phyloP scores from a whole-genome alignment of 2,888 invertebrate genomes.

The Tenthredo scrophulariae region DNA sequence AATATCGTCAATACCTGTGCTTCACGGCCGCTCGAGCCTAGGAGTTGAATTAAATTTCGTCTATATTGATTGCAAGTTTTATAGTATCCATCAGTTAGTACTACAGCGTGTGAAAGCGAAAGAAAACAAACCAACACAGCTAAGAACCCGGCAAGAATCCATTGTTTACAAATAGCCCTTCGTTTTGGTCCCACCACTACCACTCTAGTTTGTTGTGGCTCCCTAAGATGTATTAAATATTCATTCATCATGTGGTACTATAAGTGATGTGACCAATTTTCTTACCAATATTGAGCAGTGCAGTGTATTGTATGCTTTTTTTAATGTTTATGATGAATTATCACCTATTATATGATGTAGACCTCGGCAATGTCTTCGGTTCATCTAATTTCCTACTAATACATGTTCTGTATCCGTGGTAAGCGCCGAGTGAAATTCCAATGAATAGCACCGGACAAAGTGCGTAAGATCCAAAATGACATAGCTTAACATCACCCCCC shows the following conservation, averaged over 20 bases:
- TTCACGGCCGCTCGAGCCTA: slow-evolving; percentile 70
- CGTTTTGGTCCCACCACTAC: slow-evolving; percentile 67
- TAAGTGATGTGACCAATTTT: not conserved
- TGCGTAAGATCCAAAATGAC: slow-evolving; percentile 73
- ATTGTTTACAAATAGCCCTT: slow-evolving; percentile 75
- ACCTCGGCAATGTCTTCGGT: slow-evolving; percentile 59
- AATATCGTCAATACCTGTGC: slow-evolving; percentile 60
- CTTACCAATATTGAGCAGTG: not conserved
- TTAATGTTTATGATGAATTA: not conserved
- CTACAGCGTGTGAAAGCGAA: slow-evolving; percentile 84
- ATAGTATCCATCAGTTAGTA: slow-evolving; percentile 87
- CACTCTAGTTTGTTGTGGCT: slow-evolving; percentile 56
- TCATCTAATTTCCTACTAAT: slow-evolving; percentile 64
- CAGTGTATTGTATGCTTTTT: not conserved
- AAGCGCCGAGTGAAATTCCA: slow-evolving; percentile 68
- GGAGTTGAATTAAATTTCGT: slow-evolving; percentile 82
- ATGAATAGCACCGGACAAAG: slow-evolving; percentile 68
- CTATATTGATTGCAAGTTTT: slow-evolving; percentile 89
- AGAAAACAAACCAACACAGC: slow-evolving; percentile 84
- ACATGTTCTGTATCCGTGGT: slow-evolving; percentile 76
- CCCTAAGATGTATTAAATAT: not conserved
- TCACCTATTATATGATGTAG: slow-evolving; percentile 60
- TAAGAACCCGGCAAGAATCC: slow-evolving; percentile 85
- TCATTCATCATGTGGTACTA: not conserved
- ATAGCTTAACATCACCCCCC: slow-evolving; percentile 75